Conservation (phyloP, 2,888 invertebrate species). For the Amorpha juglandis region DNA sequence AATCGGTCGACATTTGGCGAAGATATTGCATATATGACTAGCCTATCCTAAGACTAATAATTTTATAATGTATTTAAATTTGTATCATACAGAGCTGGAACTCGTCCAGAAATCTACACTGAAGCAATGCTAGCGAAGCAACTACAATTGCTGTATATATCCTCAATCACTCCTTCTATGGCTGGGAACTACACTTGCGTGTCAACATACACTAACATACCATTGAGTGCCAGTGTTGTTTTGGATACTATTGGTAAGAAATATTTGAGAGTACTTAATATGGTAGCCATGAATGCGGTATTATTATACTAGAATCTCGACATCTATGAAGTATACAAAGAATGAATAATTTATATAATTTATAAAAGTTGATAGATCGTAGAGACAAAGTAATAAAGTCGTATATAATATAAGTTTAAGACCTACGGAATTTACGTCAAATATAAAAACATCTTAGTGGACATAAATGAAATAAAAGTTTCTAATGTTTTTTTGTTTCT, state of each 20-base stretch:
- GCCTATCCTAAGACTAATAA: too few species aligned
- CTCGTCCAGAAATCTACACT: conserved; percentile 86
- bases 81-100: conserved; percentile 61
- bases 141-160: conserved; percentile 89
- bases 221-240: conserved; percentile 86
- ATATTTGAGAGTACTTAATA: neutral
- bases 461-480: neutral
- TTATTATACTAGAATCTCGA: too few species aligned
- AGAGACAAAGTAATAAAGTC: too few species aligned
- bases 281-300: neutral
- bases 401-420: too few species aligned
- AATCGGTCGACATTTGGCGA: too few species aligned
- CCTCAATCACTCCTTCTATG: conserved; percentile 89
- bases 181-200: conserved; percentile 92
- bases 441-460: too few species aligned
- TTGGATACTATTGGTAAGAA: conserved; percentile 87
- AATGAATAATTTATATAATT: too few species aligned
- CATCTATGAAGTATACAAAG: too few species aligned
- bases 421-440: too few species aligned
- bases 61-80: too few species aligned
- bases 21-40: neutral
- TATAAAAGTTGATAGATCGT: too few species aligned
- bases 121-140: conserved; percentile 86
- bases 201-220: conserved; percentile 90
- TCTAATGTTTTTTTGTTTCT: conserved; percentile 30